Percentiles rank a stretch among this genome's conserved stretches.
These are phyloP conservation scores for Heliconius melpomene DNA, from an alignment of 1,140 invertebrate species.

Conservation along the genomic window DNA sequence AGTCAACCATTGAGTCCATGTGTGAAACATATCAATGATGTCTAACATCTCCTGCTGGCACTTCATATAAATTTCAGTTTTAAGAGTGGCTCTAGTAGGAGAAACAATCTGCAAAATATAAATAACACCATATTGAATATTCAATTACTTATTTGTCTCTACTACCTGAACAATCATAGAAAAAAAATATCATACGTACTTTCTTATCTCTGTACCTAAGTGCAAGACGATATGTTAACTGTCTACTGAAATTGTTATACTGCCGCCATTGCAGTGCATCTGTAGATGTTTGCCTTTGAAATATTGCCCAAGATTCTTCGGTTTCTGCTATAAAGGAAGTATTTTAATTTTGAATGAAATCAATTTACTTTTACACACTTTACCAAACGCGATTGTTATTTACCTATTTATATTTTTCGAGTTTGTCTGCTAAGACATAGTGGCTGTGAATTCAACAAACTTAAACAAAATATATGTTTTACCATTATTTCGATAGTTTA, in stretches of 20 bases:
- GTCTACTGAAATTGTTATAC: constrained; percentile 66
- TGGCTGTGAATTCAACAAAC: too few relatives aligned
- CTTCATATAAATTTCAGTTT: constrained; percentile 56
- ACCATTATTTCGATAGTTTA: constrained; percentile 38
- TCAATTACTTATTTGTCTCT: background rate
- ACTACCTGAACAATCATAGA: background rate
- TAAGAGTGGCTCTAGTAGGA: constrained; percentile 50
- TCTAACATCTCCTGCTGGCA: constrained; percentile 66
- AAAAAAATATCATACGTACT: constrained; percentile 35
- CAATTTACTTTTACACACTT: too few relatives aligned
- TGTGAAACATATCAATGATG: constrained; percentile 69
- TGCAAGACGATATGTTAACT: constrained; percentile 60
- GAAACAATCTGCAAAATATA: constrained; percentile 55
- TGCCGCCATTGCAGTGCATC: constrained; percentile 71
- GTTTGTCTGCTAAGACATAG: too few relatives aligned
- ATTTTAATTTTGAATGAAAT: too few relatives aligned
- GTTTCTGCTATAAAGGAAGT: constrained; percentile 39
- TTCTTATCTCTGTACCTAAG: constrained; percentile 63
- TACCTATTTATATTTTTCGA: too few relatives aligned
- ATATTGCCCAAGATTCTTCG: constrained; percentile 54
- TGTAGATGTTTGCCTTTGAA: constrained; percentile 54
- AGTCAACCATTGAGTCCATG: constrained; percentile 69
- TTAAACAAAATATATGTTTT: background rate
- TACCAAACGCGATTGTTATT: too few relatives aligned
- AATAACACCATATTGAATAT: constrained; percentile 1